Conservation (phyloP, 1,140 invertebrate species). For the Zaprionus gabonicus region DNA sequence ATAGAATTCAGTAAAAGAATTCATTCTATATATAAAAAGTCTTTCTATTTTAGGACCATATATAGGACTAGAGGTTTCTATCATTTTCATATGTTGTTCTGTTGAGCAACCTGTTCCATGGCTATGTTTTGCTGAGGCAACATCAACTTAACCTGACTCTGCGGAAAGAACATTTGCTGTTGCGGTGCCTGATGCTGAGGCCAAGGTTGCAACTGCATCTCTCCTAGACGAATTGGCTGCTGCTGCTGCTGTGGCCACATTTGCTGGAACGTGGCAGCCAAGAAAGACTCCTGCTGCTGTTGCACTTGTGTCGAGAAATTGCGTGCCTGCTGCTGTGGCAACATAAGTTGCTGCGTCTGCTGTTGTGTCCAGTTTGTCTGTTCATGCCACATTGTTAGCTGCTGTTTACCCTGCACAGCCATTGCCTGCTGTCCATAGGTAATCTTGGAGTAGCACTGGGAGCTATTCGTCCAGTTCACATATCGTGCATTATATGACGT, state of each 20-base stretch:
- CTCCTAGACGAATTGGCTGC: not conserved
- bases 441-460: not conserved
- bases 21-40: too few relatives aligned
- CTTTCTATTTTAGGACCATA: too few relatives aligned
- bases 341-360: not conserved
- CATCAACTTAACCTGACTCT: too few relatives aligned
- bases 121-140: too few relatives aligned
- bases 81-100: too few relatives aligned
- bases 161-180: too few relatives aligned
- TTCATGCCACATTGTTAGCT: not conserved
- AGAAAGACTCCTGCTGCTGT: not conserved
- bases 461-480: not conserved
- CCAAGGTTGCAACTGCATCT: not conserved
- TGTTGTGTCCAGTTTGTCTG: not conserved
- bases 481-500: not conserved
- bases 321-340: not conserved
- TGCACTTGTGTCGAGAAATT: not conserved
- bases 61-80: too few relatives aligned
- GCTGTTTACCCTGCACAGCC: not conserved
- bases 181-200: too few relatives aligned
- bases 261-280: not conserved
- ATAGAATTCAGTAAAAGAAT: too few relatives aligned
- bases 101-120: too few relatives aligned
- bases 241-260: not conserved
- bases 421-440: not conserved